Conservation (phyloP, 2,797 vertebrate genomes). For the Anolis apletophallus region DNA sequence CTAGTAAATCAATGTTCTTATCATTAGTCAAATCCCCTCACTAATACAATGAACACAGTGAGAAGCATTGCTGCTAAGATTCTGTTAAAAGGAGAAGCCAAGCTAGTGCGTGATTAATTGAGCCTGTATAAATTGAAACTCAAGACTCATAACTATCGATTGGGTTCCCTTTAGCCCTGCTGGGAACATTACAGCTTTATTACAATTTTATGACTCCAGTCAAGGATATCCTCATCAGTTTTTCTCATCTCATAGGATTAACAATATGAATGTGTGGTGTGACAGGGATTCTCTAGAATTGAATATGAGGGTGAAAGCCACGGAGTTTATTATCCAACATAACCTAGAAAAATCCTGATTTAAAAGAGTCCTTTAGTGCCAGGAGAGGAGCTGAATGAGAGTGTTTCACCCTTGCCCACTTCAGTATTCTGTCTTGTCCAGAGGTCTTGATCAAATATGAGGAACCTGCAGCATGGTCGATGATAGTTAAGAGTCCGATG, state of each 20-base stretch:
- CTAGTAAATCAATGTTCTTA: not conserved
- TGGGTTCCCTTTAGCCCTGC: slow-evolving; percentile 36
- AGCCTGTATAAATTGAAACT: slow-evolving; percentile 43
- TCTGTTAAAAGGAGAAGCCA: slow-evolving; percentile 50
- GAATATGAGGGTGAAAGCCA: slow-evolving; percentile 44
- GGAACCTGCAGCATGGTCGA: not conserved
- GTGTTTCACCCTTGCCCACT: not conserved
- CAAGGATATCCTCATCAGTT: slow-evolving; percentile 64
- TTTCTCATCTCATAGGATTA: slow-evolving; percentile 54
- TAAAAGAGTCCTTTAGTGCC: slow-evolving; percentile 26
- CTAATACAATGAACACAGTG: not conserved
- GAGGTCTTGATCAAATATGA: not conserved
- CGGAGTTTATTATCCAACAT: slow-evolving; percentile 36
- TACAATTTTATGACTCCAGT: slow-evolving; percentile 60
- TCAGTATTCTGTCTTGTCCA: not conserved
- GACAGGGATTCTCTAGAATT: slow-evolving; percentile 43
- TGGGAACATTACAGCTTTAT: slow-evolving; percentile 51
- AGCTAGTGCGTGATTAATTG: slow-evolving; percentile 40
- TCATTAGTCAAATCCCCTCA: not conserved
- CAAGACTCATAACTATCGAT: slow-evolving; percentile 50
- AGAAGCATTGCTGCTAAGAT: slow-evolving; percentile 33
- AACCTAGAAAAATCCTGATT: slow-evolving; percentile 24
- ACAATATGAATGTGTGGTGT: slow-evolving; percentile 50
- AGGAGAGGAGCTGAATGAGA: not conserved
- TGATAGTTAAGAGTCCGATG: not conserved